These are phyloP conservation scores for Morelia viridis DNA, from an alignment of 2,797 vertebrate genomes.

Conservation along the genomic window DNA sequence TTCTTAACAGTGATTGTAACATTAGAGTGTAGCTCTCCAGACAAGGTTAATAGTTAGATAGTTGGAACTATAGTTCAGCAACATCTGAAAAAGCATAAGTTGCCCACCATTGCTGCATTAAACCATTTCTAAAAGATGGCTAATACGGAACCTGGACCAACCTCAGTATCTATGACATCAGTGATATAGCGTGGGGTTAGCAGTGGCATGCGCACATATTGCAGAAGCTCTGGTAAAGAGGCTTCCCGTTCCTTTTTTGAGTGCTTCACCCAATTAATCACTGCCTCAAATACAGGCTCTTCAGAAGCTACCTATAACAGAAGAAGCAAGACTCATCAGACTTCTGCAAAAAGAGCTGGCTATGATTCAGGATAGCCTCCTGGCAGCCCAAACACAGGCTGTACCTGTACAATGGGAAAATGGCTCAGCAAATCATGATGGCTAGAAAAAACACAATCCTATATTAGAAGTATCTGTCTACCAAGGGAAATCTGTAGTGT, in stretches of 20 bases:
- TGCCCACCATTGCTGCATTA: not conserved
- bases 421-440: not conserved
- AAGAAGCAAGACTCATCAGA: not conserved
- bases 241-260: slow-evolving; percentile 89
- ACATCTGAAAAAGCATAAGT: not conserved
- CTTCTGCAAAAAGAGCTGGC: rapidly evolving
- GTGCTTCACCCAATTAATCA: slow-evolving; percentile 98
- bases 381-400: not conserved
- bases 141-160: slow-evolving; percentile 56
- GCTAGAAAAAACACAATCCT: not conserved
- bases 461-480: not conserved
- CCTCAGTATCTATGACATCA: slow-evolving; percentile 96
- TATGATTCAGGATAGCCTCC: not conserved
- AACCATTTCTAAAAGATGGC: not conserved
- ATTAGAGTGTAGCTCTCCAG: not conserved
- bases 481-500: not conserved
- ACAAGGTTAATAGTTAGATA: not conserved
- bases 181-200: slow-evolving; percentile 97
- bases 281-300: slow-evolving; percentile 95
- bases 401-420: not conserved
- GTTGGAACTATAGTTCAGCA: not conserved
- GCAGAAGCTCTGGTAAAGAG: slow-evolving; percentile 88
- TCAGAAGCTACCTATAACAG: slow-evolving; percentile 90
- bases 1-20: not conserved
- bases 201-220: slow-evolving; percentile 94